These are phyloP conservation scores for Sericinus montela DNA, from an alignment of 2,888 invertebrate genomes.

Conservation along the genomic window DNA sequence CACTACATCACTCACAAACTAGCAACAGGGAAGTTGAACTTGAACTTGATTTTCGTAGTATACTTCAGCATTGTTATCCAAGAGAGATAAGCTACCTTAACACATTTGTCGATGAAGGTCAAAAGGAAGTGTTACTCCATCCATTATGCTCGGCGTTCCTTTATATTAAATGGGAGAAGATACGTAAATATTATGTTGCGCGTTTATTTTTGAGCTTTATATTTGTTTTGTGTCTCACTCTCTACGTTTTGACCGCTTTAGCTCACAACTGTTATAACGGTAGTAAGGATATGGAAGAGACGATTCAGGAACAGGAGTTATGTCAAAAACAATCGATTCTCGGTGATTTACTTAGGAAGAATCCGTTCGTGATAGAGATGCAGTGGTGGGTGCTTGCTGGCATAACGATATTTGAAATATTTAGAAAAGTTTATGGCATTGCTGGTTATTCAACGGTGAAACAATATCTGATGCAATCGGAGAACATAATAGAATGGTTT, in stretches of 20 bases:
- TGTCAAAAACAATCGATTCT: constrained; percentile 89
- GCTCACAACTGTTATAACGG: constrained; percentile 93
- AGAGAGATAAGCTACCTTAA: constrained; percentile 92
- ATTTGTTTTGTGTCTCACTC: constrained; percentile 88
- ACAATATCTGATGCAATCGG: constrained; percentile 90
- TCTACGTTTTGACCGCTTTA: constrained; percentile 89
- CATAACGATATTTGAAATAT: constrained; percentile 88
- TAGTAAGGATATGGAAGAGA: constrained; percentile 86
- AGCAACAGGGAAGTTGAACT: constrained; percentile 90
- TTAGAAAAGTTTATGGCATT: constrained; percentile 89
- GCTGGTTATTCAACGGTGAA: constrained; percentile 89
- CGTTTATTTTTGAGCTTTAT: constrained; percentile 87
- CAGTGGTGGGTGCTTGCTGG: constrained; percentile 91
- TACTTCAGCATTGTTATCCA: constrained; percentile 89
- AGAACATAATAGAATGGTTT: constrained; percentile 93
- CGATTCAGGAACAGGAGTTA: constrained; percentile 84
- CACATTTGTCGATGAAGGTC: constrained; percentile 92
- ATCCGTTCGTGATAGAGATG: constrained; percentile 88
- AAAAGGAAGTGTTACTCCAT: constrained; percentile 91
- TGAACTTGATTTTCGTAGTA: constrained; percentile 89
- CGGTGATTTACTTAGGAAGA: constrained; percentile 85
- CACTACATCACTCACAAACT: constrained; percentile 87
- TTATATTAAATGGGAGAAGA: constrained; percentile 94
- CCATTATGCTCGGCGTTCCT: constrained; percentile 93
- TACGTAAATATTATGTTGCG: constrained; percentile 91